These are phyloP conservation scores for Metalampra italica DNA, from an alignment of 2,888 invertebrate species.

Conservation along the genomic window DNA sequence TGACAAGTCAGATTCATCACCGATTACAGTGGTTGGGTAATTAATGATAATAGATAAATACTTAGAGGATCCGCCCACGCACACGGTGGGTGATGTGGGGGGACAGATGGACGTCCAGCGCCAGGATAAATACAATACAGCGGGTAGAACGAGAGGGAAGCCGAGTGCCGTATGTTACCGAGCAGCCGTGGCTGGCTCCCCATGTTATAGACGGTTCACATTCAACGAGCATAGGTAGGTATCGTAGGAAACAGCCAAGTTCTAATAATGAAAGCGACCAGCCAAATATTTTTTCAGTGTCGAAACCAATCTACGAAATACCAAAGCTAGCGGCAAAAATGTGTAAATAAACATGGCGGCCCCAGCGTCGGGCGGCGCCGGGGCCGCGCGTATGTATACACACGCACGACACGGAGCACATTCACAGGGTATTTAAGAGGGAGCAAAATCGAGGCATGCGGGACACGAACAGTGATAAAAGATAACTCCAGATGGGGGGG, in stretches of 20 bases:
- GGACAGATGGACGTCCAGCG: too few species aligned
- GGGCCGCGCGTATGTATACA: conserved; percentile 31
- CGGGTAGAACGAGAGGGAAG: conserved; percentile 42
- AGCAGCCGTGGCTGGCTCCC: too few species aligned
- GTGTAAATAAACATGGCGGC: conserved; percentile 50
- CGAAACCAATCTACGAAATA: conserved; percentile 44
- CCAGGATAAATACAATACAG: conserved; percentile 18
- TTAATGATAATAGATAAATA: too few species aligned
- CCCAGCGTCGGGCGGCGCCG: conserved; percentile 27
- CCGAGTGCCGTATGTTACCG: conserved; percentile 30
- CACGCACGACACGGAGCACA: conserved; percentile 57
- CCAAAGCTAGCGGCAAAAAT: conserved; percentile 59
- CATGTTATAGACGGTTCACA: conserved; percentile 36
- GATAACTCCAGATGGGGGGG: conserved; percentile 25
- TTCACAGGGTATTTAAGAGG: conserved; percentile 54
- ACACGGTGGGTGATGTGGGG: too few species aligned
- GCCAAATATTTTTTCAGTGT: conserved; percentile 58
- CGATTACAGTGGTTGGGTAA: too few species aligned
- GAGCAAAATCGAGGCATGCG: conserved; percentile 59
- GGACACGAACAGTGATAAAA: conserved; percentile 44
- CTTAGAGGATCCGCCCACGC: too few species aligned
- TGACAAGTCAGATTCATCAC: too few species aligned
- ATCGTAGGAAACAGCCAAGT: conserved; percentile 60
- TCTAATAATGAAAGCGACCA: conserved; percentile 65
- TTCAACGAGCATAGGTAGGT: conserved; percentile 53